These are phyloP conservation scores for Pseudomyrmex cubaensis DNA, from an alignment of 1,140 invertebrate genomes.

Conservation along the genomic window DNA sequence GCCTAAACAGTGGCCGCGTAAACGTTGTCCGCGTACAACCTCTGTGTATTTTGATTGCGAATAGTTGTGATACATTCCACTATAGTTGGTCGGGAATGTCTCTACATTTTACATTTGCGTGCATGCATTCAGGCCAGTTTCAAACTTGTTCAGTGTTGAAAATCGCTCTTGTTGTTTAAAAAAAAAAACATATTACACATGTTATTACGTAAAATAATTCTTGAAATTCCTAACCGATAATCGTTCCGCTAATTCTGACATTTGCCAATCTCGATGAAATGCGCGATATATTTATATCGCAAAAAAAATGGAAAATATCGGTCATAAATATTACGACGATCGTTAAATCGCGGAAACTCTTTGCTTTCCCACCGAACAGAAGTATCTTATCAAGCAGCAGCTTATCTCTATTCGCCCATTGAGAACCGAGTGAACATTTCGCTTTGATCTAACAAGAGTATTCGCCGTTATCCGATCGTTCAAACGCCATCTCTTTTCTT, in stretches of 20 bases:
- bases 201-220: no score
- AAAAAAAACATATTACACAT: background rate
- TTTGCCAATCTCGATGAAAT: no score
- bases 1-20: constrained; percentile 24
- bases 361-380: background rate
- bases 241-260: no score
- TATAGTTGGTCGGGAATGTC: constrained; percentile 21
- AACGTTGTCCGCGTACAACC: background rate
- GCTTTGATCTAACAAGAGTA: constrained; percentile 8
- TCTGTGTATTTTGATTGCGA: constrained; percentile 39
- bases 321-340: constrained; percentile 5
- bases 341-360: background rate
- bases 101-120: constrained; percentile 32
- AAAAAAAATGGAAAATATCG: no score
- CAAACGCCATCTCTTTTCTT: background rate
- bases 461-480: background rate
- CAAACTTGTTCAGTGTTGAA: constrained; percentile 17
- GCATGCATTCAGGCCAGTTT: constrained; percentile 21
- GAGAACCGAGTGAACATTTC: background rate
- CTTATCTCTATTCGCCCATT: constrained; percentile 12
- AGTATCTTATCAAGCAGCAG: background rate
- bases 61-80: constrained; percentile 40
- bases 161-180: background rate
- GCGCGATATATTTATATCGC: no score
- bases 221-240: no score